Conservation (phyloP, 2,797 vertebrate species). For the Enteromius paludinosus region DNA sequence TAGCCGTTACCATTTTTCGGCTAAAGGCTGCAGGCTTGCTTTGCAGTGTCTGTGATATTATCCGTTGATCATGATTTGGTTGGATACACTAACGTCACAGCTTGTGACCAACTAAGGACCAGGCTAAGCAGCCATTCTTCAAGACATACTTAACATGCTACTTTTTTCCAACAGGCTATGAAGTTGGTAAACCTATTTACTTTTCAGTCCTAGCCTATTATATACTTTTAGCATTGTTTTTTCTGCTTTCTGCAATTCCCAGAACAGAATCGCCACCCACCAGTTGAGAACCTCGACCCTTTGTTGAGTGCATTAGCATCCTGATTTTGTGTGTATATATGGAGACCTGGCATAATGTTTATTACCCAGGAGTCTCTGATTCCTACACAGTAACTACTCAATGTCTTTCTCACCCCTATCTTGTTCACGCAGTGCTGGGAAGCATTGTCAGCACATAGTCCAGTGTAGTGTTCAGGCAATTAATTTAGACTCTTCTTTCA, state of each 20-base stretch:
- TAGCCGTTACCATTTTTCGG: no score
- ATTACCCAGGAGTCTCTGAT: conserved; percentile 45
- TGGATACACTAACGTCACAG: no score
- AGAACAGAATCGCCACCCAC: conserved; percentile 2
- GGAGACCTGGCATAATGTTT: conserved; percentile 31
- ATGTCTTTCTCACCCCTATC: conserved; percentile 58
- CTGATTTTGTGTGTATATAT: conserved; percentile 52
- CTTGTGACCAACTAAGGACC: background rate
- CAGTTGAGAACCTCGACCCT: conserved; percentile 8
- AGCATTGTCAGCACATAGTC: conserved; percentile 58
- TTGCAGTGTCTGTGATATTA: background rate
- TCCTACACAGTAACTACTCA: conserved; percentile 52
- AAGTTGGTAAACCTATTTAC: background rate
- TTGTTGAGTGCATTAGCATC: background rate
- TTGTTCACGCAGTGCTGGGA: conserved; percentile 58
- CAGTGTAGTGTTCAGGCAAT: conserved; percentile 55
- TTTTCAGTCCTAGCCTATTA: background rate
- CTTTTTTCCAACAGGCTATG: background rate
- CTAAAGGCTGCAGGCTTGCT: no score
- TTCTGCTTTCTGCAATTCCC: background rate
- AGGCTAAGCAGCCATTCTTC: background rate
- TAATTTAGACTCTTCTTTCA: conserved; percentile 56
- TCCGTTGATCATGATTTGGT: background rate
- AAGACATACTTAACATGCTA: background rate
- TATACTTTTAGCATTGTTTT: background rate